Conservation (phyloP, 2,888 invertebrate species). For the Mythimna ferrago region DNA sequence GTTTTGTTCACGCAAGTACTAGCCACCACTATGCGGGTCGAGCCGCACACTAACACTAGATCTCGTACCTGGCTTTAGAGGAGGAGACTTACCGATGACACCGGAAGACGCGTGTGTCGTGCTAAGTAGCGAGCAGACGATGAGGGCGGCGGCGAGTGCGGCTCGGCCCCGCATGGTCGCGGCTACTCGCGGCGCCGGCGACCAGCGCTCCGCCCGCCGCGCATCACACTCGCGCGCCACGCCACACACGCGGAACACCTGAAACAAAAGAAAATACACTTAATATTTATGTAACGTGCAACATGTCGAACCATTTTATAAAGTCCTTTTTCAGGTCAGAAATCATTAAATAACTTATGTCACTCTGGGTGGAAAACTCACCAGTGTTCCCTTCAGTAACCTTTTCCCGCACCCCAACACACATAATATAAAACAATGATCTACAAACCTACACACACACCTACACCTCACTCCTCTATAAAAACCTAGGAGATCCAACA, state of each 20-base stretch:
- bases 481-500: neutral
- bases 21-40: too few relatives aligned
- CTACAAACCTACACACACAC: too few relatives aligned
- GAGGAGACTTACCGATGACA: constrained; percentile 75
- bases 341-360: too few relatives aligned
- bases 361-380: too few relatives aligned
- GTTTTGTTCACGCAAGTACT: too few relatives aligned
- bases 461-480: neutral
- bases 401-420: too few relatives aligned
- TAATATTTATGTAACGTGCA: neutral
- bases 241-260: constrained; percentile 85
- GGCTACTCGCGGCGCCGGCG: constrained; percentile 87
- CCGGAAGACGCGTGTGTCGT: constrained; percentile 74
- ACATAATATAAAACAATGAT: too few relatives aligned
- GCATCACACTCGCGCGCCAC: constrained; percentile 88
- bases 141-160: constrained; percentile 72
- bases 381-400: too few relatives aligned
- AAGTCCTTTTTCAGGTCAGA: too few relatives aligned
- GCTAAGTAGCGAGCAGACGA: constrained; percentile 79
- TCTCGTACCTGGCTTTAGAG: too few relatives aligned
- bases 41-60: too few relatives aligned
- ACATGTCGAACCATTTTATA: neutral
- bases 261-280: constrained; percentile 55
- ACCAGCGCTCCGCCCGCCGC: constrained; percentile 84
- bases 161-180: constrained; percentile 86